Evolutionary conservation across 2,113 vertebrate genomes (phyloP).

Genomic region (Onychostoma macrolepis): DNA sequence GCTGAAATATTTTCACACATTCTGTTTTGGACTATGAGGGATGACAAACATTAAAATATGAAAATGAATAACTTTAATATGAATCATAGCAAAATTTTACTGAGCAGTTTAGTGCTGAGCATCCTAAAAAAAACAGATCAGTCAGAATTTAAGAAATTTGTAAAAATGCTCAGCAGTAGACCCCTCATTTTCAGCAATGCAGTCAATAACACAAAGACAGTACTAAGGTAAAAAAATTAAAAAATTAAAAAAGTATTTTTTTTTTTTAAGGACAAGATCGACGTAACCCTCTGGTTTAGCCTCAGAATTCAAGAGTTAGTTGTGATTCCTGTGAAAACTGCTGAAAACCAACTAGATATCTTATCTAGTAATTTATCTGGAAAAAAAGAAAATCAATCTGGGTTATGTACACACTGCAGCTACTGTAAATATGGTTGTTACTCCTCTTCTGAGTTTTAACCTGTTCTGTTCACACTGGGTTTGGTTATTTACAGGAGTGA

Average conservation of each 20-base stretch:
- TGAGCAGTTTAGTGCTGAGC: conserved; percentile 28
- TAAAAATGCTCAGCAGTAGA: conserved; percentile 11
- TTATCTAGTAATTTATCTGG: not conserved
- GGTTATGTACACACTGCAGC: not conserved
- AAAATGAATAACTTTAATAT: conserved; percentile 24
- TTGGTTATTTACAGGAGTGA: conserved; percentile 3
- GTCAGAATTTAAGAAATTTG: not conserved
- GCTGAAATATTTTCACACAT: not conserved
- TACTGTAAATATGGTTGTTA: not conserved
- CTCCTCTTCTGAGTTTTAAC: not conserved
- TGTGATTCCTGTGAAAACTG: not conserved
- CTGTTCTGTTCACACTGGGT: not conserved
- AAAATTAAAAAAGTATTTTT: not conserved
- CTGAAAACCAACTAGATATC: not conserved
- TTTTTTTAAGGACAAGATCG: not conserved
- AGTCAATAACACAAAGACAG: conserved; percentile 17
- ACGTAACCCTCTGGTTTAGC: not conserved
- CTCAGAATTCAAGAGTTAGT: not conserved
- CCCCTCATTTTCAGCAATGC: not conserved
- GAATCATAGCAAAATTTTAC: not conserved
- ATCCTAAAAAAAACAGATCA: not conserved
- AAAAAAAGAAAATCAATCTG: not conserved
- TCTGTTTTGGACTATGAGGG: conserved; percentile 21
- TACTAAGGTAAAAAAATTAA: not conserved
- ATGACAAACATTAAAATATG: conserved; percentile 31